Conservation (phyloP, 2,888 invertebrate genomes). For the Drosophila tanythrix region DNA sequence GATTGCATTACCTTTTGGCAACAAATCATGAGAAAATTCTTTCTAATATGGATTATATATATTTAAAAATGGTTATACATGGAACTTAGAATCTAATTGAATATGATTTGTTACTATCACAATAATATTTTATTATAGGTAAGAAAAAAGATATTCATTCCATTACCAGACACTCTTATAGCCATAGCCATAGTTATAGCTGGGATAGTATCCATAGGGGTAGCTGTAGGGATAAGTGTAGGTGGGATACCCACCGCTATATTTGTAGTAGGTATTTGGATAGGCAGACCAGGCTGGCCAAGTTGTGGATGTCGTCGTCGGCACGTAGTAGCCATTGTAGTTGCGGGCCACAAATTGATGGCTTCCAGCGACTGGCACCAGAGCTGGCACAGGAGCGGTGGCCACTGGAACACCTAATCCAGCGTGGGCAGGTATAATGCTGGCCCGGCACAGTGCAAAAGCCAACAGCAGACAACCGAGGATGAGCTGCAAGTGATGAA, state of each 20-base stretch:
- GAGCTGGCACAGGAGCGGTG: constrained; percentile 37
- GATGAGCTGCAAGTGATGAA: constrained; percentile 4
- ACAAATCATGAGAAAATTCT: background rate
- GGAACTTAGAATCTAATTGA: background rate
- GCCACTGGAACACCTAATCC: constrained; percentile 43
- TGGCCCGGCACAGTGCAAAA: constrained; percentile 46
- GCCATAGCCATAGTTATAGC: constrained; percentile 64
- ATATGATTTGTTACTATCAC: constrained; percentile 53
- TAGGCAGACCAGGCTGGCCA: constrained; percentile 49
- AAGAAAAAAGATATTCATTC: background rate
- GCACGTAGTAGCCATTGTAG: constrained; percentile 76
- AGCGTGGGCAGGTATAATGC: constrained; percentile 54
- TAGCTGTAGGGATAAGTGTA: constrained; percentile 62
- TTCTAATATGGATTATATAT: background rate
- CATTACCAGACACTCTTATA: constrained; percentile 67
- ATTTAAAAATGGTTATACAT: background rate
- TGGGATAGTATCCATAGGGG: constrained; percentile 56
- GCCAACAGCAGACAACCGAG: constrained; percentile 41
- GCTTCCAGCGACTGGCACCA: constrained; percentile 76
- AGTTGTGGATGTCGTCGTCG: constrained; percentile 39
- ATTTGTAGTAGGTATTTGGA: constrained; percentile 59
- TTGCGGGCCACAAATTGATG: constrained; percentile 81
- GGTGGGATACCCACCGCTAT: constrained; percentile 53
- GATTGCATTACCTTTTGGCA: background rate
- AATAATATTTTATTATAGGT: constrained; percentile 24